A percentile compares a stretch with the other conserved stretches of the same genome.
These are phyloP conservation scores for Aythya baeri DNA, from an alignment of 2,113 vertebrate species.

Conservation along the genomic window DNA sequence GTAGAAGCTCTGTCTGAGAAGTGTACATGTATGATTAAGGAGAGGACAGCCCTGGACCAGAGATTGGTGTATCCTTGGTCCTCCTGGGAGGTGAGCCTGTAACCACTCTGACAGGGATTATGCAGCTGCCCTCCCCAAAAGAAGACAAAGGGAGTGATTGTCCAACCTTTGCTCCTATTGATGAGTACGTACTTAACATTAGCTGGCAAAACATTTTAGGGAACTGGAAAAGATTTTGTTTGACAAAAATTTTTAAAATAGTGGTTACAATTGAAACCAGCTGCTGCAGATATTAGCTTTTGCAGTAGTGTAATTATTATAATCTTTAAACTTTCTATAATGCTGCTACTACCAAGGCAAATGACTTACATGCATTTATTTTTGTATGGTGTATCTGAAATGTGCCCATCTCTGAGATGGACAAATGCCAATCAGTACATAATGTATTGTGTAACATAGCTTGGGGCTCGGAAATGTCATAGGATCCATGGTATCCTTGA, in stretches of 20 bases:
- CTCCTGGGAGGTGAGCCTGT: background rate
- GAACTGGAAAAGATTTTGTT: conserved; percentile 6
- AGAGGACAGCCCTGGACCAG: background rate
- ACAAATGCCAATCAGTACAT: background rate
- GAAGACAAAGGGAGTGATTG: background rate
- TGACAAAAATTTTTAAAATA: conserved; percentile 29
- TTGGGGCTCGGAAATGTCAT: background rate
- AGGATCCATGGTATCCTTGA: background rate
- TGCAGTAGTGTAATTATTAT: background rate
- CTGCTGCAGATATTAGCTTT: conserved; percentile 30
- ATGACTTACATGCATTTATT: background rate
- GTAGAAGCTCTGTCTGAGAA: background rate
- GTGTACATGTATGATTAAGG: background rate
- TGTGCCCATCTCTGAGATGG: conserved; percentile 32
- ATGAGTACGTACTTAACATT: background rate
- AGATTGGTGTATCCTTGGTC: background rate
- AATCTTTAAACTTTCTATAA: background rate
- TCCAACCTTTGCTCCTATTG: background rate
- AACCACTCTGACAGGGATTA: background rate
- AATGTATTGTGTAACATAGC: background rate
- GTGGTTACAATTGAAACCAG: conserved; percentile 34
- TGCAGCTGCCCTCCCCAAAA: background rate
- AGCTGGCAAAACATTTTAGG: background rate
- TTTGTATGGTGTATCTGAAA: background rate
- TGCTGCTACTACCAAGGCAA: background rate